These are phyloP conservation scores for Drosophila neocordata DNA, from an alignment of 1,140 invertebrate genomes.

Conservation along the genomic window DNA sequence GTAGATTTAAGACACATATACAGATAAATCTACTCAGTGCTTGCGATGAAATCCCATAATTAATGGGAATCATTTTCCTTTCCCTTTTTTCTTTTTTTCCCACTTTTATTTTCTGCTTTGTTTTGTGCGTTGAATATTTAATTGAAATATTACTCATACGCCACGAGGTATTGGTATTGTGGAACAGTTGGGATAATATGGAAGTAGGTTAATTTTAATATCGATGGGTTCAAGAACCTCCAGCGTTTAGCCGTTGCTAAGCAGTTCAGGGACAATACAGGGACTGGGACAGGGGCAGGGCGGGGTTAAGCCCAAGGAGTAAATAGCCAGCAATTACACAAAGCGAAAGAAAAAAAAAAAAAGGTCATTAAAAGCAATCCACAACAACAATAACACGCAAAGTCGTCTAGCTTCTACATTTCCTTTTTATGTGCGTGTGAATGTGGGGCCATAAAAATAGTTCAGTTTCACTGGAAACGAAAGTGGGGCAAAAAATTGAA, in stretches of 20 bases:
- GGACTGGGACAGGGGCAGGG: neutral
- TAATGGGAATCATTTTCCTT: conserved; percentile 4
- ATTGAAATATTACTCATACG: conserved; percentile 11
- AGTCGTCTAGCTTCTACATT: neutral
- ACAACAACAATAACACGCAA: conserved; percentile 3
- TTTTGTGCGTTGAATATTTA: conserved; percentile 8
- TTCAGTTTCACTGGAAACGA: neutral
- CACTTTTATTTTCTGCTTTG: neutral
- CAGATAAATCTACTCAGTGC: conserved; percentile 5
- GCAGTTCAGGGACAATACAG: neutral
- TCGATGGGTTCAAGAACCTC: conserved; percentile 6
- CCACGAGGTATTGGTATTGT: neutral
- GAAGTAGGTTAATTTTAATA: conserved; percentile 9
- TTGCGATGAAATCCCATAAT: conserved; percentile 6
- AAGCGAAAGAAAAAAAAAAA: conserved; percentile 1
- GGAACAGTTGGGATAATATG: neutral
- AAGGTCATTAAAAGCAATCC: conserved; percentile 10
- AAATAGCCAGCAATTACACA: conserved; percentile 1
- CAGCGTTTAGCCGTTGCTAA: conserved; percentile 1
- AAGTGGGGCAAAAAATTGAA: neutral
- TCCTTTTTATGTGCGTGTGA: neutral
- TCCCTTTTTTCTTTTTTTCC: neutral
- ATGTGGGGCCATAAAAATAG: neutral
- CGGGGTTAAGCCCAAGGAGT: neutral
- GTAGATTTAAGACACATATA: neutral